phyloP scores from a whole-genome alignment of 2,113 vertebrate genomes.

The Halcyon malimbica region DNA sequence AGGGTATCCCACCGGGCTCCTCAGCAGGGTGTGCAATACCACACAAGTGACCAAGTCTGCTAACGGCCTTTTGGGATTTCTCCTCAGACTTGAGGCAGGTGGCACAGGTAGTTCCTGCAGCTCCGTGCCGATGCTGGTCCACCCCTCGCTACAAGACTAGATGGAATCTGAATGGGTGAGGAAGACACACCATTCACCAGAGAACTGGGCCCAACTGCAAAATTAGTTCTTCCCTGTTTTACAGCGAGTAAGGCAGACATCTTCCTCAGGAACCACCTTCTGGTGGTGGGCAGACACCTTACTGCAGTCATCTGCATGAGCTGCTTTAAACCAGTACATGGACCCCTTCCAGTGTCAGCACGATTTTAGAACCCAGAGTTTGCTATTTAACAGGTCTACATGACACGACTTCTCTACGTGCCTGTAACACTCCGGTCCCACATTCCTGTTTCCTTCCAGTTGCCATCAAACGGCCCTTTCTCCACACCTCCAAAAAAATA shows the following conservation, averaged over 20 bases:
- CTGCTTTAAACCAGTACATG: neutral
- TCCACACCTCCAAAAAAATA: constrained; percentile 32
- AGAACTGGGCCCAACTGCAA: neutral
- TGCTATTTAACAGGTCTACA: neutral
- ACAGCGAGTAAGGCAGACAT: neutral
- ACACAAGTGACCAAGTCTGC: neutral
- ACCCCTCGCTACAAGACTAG: neutral
- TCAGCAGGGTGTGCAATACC: neutral
- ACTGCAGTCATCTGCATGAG: neutral
- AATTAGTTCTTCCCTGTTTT: neutral
- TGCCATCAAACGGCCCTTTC: constrained; percentile 3
- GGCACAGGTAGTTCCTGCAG: neutral
- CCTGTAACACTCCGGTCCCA: neutral
- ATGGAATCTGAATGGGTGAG: neutral
- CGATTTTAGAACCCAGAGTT: neutral
- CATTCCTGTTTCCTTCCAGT: neutral
- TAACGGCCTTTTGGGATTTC: neutral
- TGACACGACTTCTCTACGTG: neutral
- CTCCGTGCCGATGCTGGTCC: neutral
- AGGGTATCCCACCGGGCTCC: neutral
- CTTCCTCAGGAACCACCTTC: neutral
- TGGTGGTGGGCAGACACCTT: neutral
- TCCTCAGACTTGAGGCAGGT: neutral
- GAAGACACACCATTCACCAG: neutral
- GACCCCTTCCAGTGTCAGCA: neutral